A percentile compares a stretch with the other conserved stretches of the same genome.
Conservation (phyloP, 2,113 vertebrate species). For the Tachuris rubrigastra region DNA sequence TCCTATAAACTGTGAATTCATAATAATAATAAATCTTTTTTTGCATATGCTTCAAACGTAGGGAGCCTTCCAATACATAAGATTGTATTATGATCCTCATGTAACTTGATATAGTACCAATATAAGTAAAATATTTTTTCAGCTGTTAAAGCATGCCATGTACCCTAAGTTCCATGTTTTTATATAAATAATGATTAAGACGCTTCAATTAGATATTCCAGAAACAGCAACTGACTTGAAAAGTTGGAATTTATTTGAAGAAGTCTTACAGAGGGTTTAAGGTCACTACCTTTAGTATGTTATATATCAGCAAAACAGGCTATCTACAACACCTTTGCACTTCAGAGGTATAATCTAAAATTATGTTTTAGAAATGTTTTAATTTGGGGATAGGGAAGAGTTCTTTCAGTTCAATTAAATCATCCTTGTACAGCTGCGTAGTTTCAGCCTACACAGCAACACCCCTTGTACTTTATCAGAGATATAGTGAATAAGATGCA, state of each 20-base stretch:
- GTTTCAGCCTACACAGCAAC: background rate
- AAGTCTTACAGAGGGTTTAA: background rate
- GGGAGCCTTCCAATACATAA: background rate
- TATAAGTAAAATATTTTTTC: conserved; percentile 1
- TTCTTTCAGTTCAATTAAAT: background rate
- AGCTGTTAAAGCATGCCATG: background rate
- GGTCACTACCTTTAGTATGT: background rate
- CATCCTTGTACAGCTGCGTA: background rate
- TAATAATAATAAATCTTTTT: background rate
- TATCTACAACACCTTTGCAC: background rate
- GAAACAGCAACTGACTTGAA: background rate
- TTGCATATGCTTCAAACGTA: background rate
- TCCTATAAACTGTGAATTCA: background rate
- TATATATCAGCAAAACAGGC: background rate
- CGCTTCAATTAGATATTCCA: background rate
- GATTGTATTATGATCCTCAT: background rate
- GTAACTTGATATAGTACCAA: background rate
- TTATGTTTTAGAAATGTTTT: background rate
- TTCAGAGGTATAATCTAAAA: background rate
- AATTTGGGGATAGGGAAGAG: background rate
- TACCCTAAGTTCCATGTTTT: background rate
- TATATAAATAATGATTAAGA: background rate
- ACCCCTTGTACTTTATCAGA: background rate
- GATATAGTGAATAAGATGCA: background rate
- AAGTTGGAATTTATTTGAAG: background rate